Base-by-base conservation (phyloP, 1,140 invertebrate genomes). In the Gryllus bimaculatus region DNA sequence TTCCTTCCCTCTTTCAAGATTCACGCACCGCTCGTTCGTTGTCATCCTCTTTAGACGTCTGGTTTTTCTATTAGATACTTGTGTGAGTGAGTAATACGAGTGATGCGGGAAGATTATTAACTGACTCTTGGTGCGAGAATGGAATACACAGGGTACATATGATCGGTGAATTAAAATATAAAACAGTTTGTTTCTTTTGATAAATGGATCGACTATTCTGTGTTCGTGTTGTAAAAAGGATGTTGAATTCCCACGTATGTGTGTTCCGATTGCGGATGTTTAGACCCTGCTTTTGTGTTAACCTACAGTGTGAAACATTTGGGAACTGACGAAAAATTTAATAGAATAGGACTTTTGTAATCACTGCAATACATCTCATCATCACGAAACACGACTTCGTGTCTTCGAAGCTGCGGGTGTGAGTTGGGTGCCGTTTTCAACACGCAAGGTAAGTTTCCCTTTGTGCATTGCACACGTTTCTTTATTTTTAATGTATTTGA, bases 301-400 rank as follows among this genome's bases (percentile, higher is more conserved):
- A 66, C 54, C 54, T 66, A 66, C 54, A 66, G 54, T 66, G 54
- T 66, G 54, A 66, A 66, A 66, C 54, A 66, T 66, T 66, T 66
- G 54, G 54, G 54, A 66, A 66, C 54, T 66, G 54, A 66, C 54
- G 26, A 39, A 39, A 39, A 39, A 39, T 39, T 39, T 39, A 39
- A 39, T 39, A 39, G 26, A 39, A 39, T 39, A 39, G 26, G 26
- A 39, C 26, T 39, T 39, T 39, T 39, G 26, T 39, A 39, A 39
- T 39, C 26, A 39, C 26, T 39, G 26, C 26, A 39, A 39, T 39
- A 39, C 26, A 39, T 39, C 26, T 39, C 26, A 39, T 39, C 26
- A 39, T 39, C 26, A 39, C 26, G 5, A 39, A 39, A 39, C 26
- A 39, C 26, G 26, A 39, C 26, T 39, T 39, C 1, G 26, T 39